These are phyloP conservation scores for Anolis carolinensis DNA, from an alignment of 2,113 vertebrate genomes.

Conservation along the genomic window DNA sequence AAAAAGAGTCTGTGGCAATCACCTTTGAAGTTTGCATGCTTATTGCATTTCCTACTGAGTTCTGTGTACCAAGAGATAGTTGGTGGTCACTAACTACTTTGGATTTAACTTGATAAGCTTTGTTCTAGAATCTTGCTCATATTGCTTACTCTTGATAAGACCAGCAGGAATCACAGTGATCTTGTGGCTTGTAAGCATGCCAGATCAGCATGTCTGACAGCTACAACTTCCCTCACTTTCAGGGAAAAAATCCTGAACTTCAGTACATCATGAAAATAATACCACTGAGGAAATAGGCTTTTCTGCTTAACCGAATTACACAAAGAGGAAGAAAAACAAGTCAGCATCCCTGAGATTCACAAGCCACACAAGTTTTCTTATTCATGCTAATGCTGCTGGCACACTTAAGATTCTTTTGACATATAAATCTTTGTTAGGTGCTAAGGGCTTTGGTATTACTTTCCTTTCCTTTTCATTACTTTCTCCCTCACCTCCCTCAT, in stretches of 20 bases:
- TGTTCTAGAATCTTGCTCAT: not conserved
- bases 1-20: not conserved
- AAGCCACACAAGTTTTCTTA: not conserved
- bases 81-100: not conserved
- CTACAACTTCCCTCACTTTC: not conserved
- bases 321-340: constrained; percentile 3
- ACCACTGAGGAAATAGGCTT: not conserved
- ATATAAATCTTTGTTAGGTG: not conserved
- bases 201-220: not conserved
- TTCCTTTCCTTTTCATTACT: constrained; percentile 5
- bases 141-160: too few species aligned
- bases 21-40: not conserved
- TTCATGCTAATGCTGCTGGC: not conserved
- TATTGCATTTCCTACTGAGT: not conserved
- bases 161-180: not conserved
- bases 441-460: not conserved
- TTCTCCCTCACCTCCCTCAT: not conserved
- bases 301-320: not conserved
- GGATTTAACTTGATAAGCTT: not conserved
- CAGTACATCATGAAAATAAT: not conserved
- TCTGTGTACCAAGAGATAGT: not conserved
- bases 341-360: not conserved
- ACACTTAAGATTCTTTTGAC: not conserved
- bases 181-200: not conserved
- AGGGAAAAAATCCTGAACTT: not conserved